These are phyloP conservation scores for Acanthis flammea DNA, from an alignment of 2,797 vertebrate genomes.

Conservation along the genomic window DNA sequence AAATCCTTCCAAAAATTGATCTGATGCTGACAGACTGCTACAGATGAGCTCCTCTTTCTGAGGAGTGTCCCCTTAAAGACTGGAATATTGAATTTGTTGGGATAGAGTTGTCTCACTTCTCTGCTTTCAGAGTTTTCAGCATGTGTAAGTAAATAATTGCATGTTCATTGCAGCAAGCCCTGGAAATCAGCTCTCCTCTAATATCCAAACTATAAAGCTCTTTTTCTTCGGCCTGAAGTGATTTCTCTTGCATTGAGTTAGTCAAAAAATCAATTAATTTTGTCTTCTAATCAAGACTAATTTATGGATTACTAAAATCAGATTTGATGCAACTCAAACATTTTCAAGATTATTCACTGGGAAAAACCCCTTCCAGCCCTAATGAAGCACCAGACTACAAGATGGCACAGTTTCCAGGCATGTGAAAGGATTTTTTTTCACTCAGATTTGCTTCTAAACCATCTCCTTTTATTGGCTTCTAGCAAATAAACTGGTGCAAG, in stretches of 20 bases:
- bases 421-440: background rate
- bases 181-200: background rate
- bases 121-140: background rate
- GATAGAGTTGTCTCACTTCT: background rate
- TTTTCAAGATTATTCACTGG: constrained; percentile 1
- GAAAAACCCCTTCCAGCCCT: background rate
- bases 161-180: background rate
- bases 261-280: constrained; percentile 2
- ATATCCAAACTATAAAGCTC: background rate
- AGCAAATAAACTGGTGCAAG: background rate
- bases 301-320: constrained; percentile 33
- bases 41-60: background rate
- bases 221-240: background rate
- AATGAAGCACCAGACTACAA: background rate
- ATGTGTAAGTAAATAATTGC: background rate
- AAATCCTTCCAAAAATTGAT: background rate
- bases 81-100: background rate
- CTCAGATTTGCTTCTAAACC: background rate
- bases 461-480: background rate
- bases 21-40: background rate
- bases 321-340: background rate
- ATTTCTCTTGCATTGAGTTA: background rate
- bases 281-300: background rate
- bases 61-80: background rate
- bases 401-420: background rate